phyloP scores from a whole-genome alignment of 1,140 invertebrate genomes.

The Subanguina moxae region DNA sequence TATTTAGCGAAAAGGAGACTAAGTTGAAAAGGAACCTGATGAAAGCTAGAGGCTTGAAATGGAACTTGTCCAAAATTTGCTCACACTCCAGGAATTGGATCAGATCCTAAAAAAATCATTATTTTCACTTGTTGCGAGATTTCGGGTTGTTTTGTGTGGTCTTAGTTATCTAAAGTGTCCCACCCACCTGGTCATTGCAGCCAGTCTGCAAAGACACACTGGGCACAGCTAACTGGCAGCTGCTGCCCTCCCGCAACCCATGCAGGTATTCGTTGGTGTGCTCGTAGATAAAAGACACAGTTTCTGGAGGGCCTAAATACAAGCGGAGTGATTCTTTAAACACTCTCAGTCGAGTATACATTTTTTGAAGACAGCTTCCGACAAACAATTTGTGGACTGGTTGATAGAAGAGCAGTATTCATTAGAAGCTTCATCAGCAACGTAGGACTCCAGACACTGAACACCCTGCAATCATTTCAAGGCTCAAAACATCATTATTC shows the following conservation, averaged over 20 bases:
- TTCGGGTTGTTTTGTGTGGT: no score
- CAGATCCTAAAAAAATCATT: slow-evolving; percentile 10
- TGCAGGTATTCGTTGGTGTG: slow-evolving; percentile 45
- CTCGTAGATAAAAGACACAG: slow-evolving; percentile 44
- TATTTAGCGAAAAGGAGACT: background rate
- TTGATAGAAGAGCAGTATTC: slow-evolving; percentile 21
- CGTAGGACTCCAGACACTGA: slow-evolving; percentile 22
- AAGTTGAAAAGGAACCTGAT: slow-evolving; percentile 37
- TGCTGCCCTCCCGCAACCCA: background rate
- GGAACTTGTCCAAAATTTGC: slow-evolving; percentile 44
- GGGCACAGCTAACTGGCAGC: slow-evolving; percentile 32
- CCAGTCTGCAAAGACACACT: slow-evolving; percentile 50
- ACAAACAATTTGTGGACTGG: background rate
- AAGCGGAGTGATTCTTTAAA: no score
- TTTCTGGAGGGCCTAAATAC: slow-evolving; percentile 30
- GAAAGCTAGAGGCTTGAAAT: slow-evolving; percentile 45
- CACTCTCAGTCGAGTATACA: slow-evolving; percentile 2
- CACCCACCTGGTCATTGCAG: slow-evolving; percentile 40
- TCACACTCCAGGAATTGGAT: slow-evolving; percentile 51
- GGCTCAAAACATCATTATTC: no score
- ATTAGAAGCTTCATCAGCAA: slow-evolving; percentile 24
- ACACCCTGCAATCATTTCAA: slow-evolving; percentile 21
- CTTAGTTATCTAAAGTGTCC: no score
- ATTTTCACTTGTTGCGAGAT: no score
- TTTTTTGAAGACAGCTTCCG: slow-evolving; percentile 6